Base-by-base conservation (phyloP, 2,113 vertebrate species). In the Terrapene triunguis region DNA sequence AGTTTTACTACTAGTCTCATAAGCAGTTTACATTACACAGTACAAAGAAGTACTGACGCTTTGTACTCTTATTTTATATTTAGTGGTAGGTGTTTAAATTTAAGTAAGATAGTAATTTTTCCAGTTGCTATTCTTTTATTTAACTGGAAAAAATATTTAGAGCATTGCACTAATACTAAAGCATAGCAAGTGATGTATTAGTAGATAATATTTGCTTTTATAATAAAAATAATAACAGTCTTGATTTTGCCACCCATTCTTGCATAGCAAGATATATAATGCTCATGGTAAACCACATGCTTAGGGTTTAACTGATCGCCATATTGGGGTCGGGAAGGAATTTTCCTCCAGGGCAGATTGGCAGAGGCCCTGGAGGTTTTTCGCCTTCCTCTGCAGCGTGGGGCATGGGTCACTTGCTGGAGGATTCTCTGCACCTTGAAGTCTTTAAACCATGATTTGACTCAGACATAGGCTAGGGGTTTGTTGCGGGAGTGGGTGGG, bases 141-240 rank as follows among this genome's bases (percentile, higher is more conserved):
- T 57, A 38, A 44, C 76, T 91, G 53, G 44, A 17, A 48, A n/a
- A 35, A 35, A 50, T 80, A 82, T 72, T 54, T 92, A 38, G 25
- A 84, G 55, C 16, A 35, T 59, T 53, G 48, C 35, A 54, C 5
- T 44, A 85, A 88, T 59, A 35, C 81, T 24, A 84, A 32, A 51
- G 55, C 47, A 42, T 11, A 69, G 83, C 22, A n/a, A 0, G 0
- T 35, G 7, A 81, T 81, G 51, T 55, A 47, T 5, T n/a, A 5
- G 38, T 5, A 85, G 32, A 0, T 53, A 48, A 0, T 69, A 81
- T 89, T 81, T 74, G 10, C n/a, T 47, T 48, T 53, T 5, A 6
- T 22, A 54, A 32, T 19, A 48, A 17, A 81, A 84, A 44, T 69
- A 32, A 44, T 29, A n/a, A 44, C 2, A 59, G 80, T 8, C 6